Conservation (phyloP, 2,888 invertebrate species). For the Zhuqinia jingwanae region DNA sequence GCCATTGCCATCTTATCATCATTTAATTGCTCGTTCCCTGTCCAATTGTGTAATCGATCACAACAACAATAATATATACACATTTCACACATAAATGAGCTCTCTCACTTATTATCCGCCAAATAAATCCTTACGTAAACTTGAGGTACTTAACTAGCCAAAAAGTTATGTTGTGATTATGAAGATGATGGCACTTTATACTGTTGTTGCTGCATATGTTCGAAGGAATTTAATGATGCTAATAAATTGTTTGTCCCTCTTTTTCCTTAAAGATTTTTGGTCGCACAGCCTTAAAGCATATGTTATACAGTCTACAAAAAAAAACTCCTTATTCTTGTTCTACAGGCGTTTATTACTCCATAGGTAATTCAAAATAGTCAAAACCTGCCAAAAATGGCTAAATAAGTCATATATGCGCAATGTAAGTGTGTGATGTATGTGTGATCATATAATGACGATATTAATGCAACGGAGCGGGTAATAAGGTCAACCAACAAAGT, state of each 20-base stretch:
- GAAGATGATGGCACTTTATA: background rate
- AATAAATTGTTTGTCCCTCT: conserved; percentile 18
- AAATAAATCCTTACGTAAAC: conserved; percentile 47
- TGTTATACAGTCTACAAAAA: no score
- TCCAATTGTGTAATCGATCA: conserved; percentile 42
- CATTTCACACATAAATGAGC: background rate
- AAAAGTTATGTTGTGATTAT: background rate
- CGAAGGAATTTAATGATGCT: conserved; percentile 22
- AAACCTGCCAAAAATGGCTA: conserved; percentile 5
- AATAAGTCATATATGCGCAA: conserved; percentile 5
- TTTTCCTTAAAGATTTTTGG: conserved; percentile 25
- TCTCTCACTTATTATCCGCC: background rate
- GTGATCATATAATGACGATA: conserved; percentile 1
- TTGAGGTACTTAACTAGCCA: conserved; percentile 4
- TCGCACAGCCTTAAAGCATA: background rate
- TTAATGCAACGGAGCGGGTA: conserved; percentile 37
- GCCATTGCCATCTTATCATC: conserved; percentile 27
- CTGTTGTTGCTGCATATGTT: background rate
- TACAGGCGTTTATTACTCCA: no score
- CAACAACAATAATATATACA: background rate
- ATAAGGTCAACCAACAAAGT: conserved; percentile 21
- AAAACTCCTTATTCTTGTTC: no score
- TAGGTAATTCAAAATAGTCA: background rate
- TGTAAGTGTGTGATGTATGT: no score
- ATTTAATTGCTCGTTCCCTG: conserved; percentile 32